These are phyloP conservation scores for Alligator mississippiensis DNA, from an alignment of 2,113 vertebrate genomes.

Conservation along the genomic window DNA sequence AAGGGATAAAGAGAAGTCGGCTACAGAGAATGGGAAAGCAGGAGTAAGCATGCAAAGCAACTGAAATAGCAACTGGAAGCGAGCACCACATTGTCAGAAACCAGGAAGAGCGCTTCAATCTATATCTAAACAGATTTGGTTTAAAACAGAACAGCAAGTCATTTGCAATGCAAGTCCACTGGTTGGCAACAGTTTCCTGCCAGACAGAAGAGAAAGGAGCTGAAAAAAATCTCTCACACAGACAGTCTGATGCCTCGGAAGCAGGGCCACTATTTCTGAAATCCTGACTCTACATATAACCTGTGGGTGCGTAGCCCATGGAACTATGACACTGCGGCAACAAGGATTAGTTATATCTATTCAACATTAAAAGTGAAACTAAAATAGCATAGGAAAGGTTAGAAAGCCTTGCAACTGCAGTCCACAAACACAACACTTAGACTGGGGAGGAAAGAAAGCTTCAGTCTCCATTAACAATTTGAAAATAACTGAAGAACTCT, in stretches of 20 bases:
- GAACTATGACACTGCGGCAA: background rate
- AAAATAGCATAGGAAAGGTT: background rate
- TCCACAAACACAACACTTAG: background rate
- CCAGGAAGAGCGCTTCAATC: background rate
- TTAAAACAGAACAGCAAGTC: background rate
- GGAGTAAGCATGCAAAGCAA: accelerated
- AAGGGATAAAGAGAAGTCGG: background rate
- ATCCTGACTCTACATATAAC: background rate
- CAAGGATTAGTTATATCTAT: background rate
- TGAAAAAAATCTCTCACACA: background rate
- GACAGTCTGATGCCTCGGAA: background rate
- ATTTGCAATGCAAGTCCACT: background rate
- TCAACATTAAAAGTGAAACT: background rate
- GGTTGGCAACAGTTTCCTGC: background rate
- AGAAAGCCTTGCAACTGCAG: background rate
- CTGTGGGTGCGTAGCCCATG: accelerated
- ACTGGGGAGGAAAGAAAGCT: background rate
- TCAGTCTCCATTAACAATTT: background rate
- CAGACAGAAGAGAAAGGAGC: background rate
- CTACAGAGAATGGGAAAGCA: background rate
- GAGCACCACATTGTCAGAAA: background rate
- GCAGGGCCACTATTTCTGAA: background rate
- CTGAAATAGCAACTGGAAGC: background rate
- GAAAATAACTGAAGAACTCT: background rate
- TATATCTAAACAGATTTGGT: background rate